Percentiles rank a stretch among this genome's conserved stretches.
phyloP scores from a whole-genome alignment of 2,888 invertebrate species.

The Pseudococcus longispinus region DNA sequence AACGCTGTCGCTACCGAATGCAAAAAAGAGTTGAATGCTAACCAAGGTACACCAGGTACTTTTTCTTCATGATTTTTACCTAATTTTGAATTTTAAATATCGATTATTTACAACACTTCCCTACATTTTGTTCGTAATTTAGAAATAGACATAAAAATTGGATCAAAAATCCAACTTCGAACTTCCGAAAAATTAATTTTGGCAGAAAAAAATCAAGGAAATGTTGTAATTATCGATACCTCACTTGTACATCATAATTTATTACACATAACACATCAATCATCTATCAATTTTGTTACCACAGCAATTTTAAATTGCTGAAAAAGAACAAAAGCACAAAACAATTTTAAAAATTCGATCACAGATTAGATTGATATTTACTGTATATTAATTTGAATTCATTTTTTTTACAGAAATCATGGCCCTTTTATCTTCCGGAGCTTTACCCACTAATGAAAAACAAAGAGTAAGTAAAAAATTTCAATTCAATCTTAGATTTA shows the following conservation, averaged over 20 bases:
- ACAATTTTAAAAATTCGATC: no score
- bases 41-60: slow-evolving; percentile 53
- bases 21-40: slow-evolving; percentile 58
- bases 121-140: neutral
- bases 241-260: neutral
- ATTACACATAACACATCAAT: neutral
- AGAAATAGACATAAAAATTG: no score
- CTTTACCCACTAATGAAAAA: slow-evolving; percentile 58
- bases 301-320: no score
- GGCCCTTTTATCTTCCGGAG: slow-evolving; percentile 57
- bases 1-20: slow-evolving; percentile 53
- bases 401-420: slow-evolving; percentile 56
- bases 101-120: neutral
- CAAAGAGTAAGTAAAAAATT: slow-evolving; percentile 56
- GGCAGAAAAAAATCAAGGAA: neutral
- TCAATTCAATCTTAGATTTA: neutral
- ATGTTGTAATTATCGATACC: neutral
- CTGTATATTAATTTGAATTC: neutral
- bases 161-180: no score
- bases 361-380: no score
- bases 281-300: no score
- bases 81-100: neutral
- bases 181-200: neutral
- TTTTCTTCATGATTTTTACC: slow-evolving; percentile 4
- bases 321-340: no score